A percentile compares a stretch with the other conserved stretches of the same genome.
Conservation (phyloP, 2,113 vertebrate genomes). For the Herpailurus yagouaroundi region DNA sequence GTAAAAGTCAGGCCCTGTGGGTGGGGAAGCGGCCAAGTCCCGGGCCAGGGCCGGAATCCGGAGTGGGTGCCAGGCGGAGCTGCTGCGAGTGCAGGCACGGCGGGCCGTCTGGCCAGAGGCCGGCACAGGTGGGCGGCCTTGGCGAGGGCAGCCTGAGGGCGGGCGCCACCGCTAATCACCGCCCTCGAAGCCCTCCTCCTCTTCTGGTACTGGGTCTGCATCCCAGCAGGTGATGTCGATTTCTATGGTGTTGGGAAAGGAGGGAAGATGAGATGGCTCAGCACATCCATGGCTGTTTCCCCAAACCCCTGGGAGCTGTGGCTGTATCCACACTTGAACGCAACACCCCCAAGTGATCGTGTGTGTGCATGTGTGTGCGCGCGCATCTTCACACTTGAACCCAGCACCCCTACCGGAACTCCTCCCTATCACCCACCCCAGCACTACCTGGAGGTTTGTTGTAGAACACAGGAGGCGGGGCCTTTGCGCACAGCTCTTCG, state of each 20-base stretch:
- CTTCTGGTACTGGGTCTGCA: slow-evolving; percentile 94
- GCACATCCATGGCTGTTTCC: neutral
- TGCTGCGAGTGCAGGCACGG: slow-evolving; percentile 71
- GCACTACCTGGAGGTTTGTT: slow-evolving; percentile 96
- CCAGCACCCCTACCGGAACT: neutral
- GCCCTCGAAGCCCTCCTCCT: slow-evolving; percentile 90
- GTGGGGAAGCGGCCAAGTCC: slow-evolving; percentile 66
- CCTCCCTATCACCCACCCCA: neutral
- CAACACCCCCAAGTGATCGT: neutral
- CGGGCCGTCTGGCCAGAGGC: slow-evolving; percentile 67
- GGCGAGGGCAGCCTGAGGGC: slow-evolving; percentile 62
- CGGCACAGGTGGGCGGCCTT: slow-evolving; percentile 60
- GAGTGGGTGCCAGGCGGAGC: slow-evolving; percentile 76
- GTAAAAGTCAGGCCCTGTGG: slow-evolving; percentile 82
- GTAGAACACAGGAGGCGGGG: slow-evolving; percentile 94
- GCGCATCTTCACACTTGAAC: neutral
- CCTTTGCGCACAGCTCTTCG: slow-evolving; percentile 93
- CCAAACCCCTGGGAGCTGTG: neutral
- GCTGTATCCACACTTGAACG: neutral
- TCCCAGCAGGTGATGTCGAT: slow-evolving; percentile 99
- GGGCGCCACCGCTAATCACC: slow-evolving; percentile 77
- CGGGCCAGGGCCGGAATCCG: slow-evolving; percentile 66
- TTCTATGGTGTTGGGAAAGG: slow-evolving; percentile 84
- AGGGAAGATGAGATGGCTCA: neutral
- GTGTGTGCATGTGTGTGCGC: rapidly evolving